These are phyloP conservation scores for Meteorus cinctellus DNA, from an alignment of 2,888 invertebrate species.

Conservation along the genomic window DNA sequence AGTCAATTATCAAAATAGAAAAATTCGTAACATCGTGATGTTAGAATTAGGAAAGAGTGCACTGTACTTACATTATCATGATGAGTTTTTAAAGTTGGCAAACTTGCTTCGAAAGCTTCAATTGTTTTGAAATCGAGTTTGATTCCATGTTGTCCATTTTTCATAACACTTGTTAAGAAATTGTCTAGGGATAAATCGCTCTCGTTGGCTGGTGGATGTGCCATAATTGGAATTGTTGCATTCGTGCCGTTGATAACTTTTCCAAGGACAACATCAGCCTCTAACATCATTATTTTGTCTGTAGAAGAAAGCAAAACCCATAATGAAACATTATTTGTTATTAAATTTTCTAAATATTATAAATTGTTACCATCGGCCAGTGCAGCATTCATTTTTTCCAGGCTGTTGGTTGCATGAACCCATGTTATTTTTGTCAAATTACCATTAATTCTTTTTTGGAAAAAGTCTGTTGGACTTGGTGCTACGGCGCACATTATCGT, in stretches of 20 bases:
- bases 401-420: slow-evolving; percentile 90
- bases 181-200: slow-evolving; percentile 85
- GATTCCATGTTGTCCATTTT: slow-evolving; percentile 81
- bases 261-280: slow-evolving; percentile 88
- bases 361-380: slow-evolving; percentile 71
- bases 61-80: slow-evolving; percentile 69
- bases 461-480: slow-evolving; percentile 70
- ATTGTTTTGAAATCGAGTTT: slow-evolving; percentile 92
- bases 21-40: no score
- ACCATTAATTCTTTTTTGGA: slow-evolving; percentile 72
- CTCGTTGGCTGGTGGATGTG: slow-evolving; percentile 83
- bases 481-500: slow-evolving; percentile 58
- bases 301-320: slow-evolving; percentile 15
- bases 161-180: slow-evolving; percentile 80
- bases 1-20: no score
- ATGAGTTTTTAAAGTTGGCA: slow-evolving; percentile 71
- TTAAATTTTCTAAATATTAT: background rate
- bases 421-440: slow-evolving; percentile 86
- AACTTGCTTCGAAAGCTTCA: slow-evolving; percentile 80
- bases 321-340: background rate
- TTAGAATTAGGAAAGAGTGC: no score
- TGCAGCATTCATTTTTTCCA: slow-evolving; percentile 77
- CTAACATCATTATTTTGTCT: slow-evolving; percentile 73
- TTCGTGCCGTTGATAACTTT: slow-evolving; percentile 74
- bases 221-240: slow-evolving; percentile 85